Evolutionary conservation across 2,888 invertebrate species (phyloP).

Genomic region (Smittia sp.): DNA sequence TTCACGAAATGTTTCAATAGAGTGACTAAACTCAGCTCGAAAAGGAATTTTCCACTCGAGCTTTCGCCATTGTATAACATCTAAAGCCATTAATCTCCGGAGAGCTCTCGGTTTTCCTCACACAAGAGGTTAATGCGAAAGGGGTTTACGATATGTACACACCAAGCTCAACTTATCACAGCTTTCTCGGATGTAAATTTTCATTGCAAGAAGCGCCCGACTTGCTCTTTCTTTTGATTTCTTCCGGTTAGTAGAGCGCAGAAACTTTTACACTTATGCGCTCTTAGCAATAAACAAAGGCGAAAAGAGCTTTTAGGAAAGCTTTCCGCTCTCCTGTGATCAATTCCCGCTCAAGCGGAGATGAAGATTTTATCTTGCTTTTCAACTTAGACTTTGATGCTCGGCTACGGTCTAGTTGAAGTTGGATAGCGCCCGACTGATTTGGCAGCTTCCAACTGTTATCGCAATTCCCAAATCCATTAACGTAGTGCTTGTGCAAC

Average conservation of each 20-base stretch:
- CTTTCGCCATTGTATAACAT: background rate
- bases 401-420: too few species aligned
- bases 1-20: too few species aligned
- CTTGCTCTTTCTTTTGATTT: background rate
- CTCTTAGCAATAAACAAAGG: background rate
- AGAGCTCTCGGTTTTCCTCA: background rate
- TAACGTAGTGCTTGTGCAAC: too few species aligned
- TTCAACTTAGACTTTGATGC: too few species aligned
- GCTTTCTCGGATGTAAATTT: constrained; percentile 8
- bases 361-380: too few species aligned
- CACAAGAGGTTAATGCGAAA: background rate
- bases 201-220: constrained; percentile 3
- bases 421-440: too few species aligned
- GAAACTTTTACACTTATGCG: constrained; percentile 12
- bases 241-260: background rate
- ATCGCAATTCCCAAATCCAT: too few species aligned
- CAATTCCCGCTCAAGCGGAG: background rate
- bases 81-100: background rate
- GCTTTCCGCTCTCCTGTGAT: background rate
- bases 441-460: too few species aligned
- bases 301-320: background rate
- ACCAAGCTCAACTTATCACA: constrained; percentile 7
- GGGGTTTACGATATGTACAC: background rate
- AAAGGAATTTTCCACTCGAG: constrained; percentile 3
- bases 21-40: background rate